Evolutionary conservation across 2,113 vertebrate genomes (phyloP).

Genomic region (Zosterops borbonicus): DNA sequence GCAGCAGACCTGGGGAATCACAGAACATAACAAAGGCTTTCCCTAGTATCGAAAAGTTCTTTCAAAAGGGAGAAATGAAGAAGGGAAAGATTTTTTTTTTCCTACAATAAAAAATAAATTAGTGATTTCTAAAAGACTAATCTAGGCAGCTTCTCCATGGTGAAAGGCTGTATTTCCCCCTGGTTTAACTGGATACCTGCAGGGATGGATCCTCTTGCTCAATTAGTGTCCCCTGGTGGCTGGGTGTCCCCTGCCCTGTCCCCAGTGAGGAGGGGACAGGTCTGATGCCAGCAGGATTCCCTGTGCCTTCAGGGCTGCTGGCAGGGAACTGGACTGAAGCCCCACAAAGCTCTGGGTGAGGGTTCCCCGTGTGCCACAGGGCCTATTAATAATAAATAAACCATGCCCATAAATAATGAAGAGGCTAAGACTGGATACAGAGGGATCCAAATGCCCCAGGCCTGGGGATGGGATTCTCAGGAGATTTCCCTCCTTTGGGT

Average conservation of each 20-base stretch:
- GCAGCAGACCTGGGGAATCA: constrained; percentile 37
- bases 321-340: background rate
- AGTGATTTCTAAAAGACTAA: constrained; percentile 21
- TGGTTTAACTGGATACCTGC: background rate
- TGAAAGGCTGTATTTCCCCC: background rate
- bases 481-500: background rate
- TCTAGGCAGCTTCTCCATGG: constrained; percentile 18
- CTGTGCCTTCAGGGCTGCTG: background rate
- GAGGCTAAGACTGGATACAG: background rate
- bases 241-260: background rate
- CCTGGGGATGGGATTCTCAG: background rate
- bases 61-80: constrained; percentile 45
- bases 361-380: background rate
- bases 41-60: constrained; percentile 19
- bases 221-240: fast-evolving
- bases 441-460: background rate
- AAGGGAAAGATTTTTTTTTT: constrained; percentile 19
- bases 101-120: background rate
- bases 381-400: background rate
- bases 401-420: background rate
- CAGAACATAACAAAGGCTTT: constrained; percentile 29
- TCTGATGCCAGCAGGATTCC: background rate
- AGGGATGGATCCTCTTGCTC: background rate
- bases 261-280: background rate
- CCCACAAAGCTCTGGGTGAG: background rate